Percentiles rank a stretch among this genome's conserved stretches.
Conservation (phyloP, 2,888 invertebrate species). For the Anticlea derivata region DNA sequence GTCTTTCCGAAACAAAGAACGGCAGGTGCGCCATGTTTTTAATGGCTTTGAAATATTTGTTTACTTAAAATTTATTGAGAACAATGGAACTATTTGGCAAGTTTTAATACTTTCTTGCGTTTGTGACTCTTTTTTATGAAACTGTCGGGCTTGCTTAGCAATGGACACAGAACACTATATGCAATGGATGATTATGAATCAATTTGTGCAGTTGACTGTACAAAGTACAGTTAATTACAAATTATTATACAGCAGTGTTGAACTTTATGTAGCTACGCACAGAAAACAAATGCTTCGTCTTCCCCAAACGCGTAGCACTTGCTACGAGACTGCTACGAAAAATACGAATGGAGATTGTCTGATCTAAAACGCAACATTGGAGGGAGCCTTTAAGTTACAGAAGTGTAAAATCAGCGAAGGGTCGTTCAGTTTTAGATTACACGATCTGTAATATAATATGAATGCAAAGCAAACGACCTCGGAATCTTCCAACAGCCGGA, state of each 20-base stretch:
- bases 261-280: background rate
- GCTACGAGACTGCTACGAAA: slow-evolving; percentile 18
- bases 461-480: slow-evolving; percentile 8
- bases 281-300: background rate
- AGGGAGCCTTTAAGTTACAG: too few species aligned
- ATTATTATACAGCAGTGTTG: too few species aligned
- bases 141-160: too few species aligned
- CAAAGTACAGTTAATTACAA: too few species aligned
- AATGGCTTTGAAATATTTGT: slow-evolving; percentile 20
- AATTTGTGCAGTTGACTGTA: too few species aligned
- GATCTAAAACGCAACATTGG: too few species aligned
- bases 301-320: slow-evolving; percentile 2
- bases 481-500: slow-evolving; percentile 9
- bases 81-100: background rate
- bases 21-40: slow-evolving; percentile 31
- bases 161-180: too few species aligned
- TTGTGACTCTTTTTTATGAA: too few species aligned
- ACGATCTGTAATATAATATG: slow-evolving; percentile 10
- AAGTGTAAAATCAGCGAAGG: too few species aligned
- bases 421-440: too few species aligned
- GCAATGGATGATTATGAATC: too few species aligned
- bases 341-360: background rate
- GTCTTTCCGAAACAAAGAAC: slow-evolving; percentile 29
- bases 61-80: slow-evolving; percentile 5
- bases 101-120: too few species aligned